phyloP scores from a whole-genome alignment of 2,888 invertebrate genomes.

The Apantesis nais region DNA sequence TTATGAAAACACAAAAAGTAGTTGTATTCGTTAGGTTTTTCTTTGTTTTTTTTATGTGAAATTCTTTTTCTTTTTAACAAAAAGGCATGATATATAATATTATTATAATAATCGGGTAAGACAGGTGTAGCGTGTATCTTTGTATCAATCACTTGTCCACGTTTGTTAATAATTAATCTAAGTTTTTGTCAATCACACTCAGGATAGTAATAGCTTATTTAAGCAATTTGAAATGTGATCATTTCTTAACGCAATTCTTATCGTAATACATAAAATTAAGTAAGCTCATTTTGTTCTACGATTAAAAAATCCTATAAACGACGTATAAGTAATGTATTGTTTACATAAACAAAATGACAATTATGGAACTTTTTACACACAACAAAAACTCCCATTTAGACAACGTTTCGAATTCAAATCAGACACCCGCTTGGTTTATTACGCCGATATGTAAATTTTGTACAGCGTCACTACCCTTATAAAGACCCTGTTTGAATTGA shows the following conservation, averaged over 20 bases:
- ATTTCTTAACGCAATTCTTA: no score
- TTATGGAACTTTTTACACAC: slow-evolving; percentile 37
- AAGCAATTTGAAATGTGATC: neutral
- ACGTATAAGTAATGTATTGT: slow-evolving; percentile 14
- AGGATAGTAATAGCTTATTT: neutral
- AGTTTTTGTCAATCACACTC: neutral
- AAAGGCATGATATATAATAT: neutral
- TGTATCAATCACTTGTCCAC: no score
- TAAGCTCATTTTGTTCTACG: neutral
- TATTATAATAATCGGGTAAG: neutral
- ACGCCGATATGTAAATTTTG: slow-evolving; percentile 85
- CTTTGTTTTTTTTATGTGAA: neutral
- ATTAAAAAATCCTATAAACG: neutral
- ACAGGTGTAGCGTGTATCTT: no score
- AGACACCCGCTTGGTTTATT: slow-evolving; percentile 81
- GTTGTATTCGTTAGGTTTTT: neutral
- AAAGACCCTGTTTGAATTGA: slow-evolving; percentile 85
- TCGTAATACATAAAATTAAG: neutral
- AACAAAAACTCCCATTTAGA: slow-evolving; percentile 62
- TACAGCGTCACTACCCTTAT: slow-evolving; percentile 85
- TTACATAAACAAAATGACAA: slow-evolving; percentile 33
- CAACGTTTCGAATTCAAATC: slow-evolving; percentile 78
- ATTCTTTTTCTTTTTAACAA: neutral
- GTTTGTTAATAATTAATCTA: no score
- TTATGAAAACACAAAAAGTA: neutral